Evolutionary conservation across 2,888 invertebrate species (phyloP).

Genomic region (Prosapia bicincta): DNA sequence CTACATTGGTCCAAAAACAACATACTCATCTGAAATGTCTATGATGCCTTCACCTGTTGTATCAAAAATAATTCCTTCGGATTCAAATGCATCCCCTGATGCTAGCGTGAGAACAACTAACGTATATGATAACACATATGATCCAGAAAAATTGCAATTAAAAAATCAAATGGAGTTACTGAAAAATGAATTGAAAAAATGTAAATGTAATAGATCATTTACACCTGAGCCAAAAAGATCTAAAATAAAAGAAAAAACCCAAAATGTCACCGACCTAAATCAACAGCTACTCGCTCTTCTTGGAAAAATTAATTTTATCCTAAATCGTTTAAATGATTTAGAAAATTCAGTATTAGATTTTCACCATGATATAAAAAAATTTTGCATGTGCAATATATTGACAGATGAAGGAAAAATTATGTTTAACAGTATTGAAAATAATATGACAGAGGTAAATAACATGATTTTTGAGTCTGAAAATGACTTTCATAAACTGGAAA

Average conservation of each 20-base stretch:
- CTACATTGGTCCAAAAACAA: not conserved
- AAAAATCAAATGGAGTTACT: not conserved
- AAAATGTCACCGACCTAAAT: not conserved
- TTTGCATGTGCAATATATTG: not conserved
- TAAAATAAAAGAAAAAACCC: not conserved
- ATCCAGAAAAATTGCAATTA: not conserved
- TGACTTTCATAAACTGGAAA: not conserved
- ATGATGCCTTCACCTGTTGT: not conserved
- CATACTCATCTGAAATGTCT: not conserved
- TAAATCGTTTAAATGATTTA: not conserved
- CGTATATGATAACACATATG: not conserved
- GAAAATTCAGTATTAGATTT: not conserved
- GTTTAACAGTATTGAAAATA: not conserved
- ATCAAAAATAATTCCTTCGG: too few species aligned
- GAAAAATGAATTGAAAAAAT: not conserved
- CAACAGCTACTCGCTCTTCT: not conserved
- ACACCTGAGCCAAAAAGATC: not conserved
- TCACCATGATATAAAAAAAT: not conserved
- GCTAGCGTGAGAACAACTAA: not conserved
- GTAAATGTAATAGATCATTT: not conserved
- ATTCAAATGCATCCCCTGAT: not conserved
- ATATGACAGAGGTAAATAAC: not conserved
- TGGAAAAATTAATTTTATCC: not conserved
- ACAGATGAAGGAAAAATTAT: not conserved
- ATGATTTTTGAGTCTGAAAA: not conserved